Base-by-base conservation (phyloP, 2,113 vertebrate genomes). In the Thalassarche chlororhynchos region DNA sequence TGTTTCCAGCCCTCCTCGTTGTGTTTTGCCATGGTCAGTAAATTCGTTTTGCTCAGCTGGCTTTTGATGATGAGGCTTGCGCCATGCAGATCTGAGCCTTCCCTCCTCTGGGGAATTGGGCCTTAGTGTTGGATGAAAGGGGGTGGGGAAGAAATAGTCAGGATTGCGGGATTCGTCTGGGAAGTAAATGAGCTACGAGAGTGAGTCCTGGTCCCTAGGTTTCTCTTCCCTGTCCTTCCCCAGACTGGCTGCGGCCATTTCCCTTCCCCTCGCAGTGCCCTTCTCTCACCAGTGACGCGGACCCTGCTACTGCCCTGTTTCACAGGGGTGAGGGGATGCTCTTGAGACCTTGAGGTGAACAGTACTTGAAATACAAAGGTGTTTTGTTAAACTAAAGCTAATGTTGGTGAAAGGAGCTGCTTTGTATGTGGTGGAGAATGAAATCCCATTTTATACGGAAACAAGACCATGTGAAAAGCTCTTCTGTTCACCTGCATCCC, bases 271-370 rank as follows among this genome's bases (percentile, higher is more conserved):
- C 5, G 1, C 23, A 4, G n/a, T 23, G 60, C 42, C 57, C 34
- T 21, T 51, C 57, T 31, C 31, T 32, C 17, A 2, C 12, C 3
- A 0, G 32, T 20, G 58, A 12, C 46, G 18, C 0, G 0, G 23
- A 17, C 69, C 19, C 8, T 5, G 31, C 29, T 36, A 0, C 57
- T 68, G 18, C n/a, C 62, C 58, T 17, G 13, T 17, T 21, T 23
- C 62, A 14, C 10, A 6, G 75, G 49, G 42, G 16, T 20, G 7
- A 66, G 36, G n/a, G 28, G 78, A 31, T 47, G 77, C 61, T 75
- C 26, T 34, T 6, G 26, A 60, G 55, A 24, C 57, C 68, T 13
- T 9, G 38, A 20, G 61, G 40, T 25, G 72, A 64, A 4, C 10
- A 4, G n/a, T 9, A 4, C 26, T 64, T 31, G 44, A 55, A 70